Evolutionary conservation across 2,113 vertebrate species (phyloP).

Genomic region (Otolemur garnettii): DNA sequence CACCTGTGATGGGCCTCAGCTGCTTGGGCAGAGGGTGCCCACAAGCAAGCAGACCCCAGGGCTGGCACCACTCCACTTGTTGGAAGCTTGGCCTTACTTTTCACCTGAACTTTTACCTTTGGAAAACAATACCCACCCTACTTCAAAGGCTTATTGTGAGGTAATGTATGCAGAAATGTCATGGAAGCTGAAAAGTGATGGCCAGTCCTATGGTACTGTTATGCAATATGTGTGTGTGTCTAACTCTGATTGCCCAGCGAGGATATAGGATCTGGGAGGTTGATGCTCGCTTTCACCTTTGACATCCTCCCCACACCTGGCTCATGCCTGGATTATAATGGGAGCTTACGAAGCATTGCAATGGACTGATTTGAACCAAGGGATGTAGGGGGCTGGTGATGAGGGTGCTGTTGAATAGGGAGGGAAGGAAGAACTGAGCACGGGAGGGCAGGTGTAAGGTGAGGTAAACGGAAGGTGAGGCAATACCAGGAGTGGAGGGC

Average conservation of each 20-base stretch:
- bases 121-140: background rate
- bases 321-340: background rate
- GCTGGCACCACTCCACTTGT: background rate
- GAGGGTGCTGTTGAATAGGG: background rate
- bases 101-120: background rate
- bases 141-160: background rate
- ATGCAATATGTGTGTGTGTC: rapidly evolving
- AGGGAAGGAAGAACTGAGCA: background rate
- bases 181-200: background rate
- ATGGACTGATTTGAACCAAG: background rate
- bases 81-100: background rate
- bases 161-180: too few species aligned
- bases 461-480: background rate
- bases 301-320: background rate
- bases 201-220: background rate
- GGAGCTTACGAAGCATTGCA: background rate
- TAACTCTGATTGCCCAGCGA: background rate
- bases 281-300: background rate
- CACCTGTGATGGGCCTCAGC: background rate
- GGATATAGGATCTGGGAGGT: too few species aligned
- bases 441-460: background rate
- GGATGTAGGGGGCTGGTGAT: background rate
- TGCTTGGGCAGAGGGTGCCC: background rate
- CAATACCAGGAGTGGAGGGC: background rate
- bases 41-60: background rate